Conservation (phyloP, 2,113 vertebrate genomes). For the Tapirus terrestris region DNA sequence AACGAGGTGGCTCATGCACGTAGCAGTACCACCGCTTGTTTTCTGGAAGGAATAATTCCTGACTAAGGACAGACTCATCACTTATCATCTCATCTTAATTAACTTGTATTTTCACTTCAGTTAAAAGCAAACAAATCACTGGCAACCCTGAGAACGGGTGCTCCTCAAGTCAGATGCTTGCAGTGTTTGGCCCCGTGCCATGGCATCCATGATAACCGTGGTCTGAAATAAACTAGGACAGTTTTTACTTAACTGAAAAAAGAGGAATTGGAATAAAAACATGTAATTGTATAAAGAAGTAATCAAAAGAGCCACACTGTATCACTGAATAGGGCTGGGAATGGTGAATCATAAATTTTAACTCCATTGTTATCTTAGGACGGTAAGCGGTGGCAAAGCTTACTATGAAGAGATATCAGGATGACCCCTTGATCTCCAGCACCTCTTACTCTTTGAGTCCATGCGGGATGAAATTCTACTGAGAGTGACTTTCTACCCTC, state of each 20-base stretch:
- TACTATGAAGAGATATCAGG: neutral
- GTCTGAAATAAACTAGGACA: neutral
- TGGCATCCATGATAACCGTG: neutral
- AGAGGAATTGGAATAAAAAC: neutral
- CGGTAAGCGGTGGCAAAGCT: neutral
- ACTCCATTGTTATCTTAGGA: neutral
- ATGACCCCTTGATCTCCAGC: neutral
- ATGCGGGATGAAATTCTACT: neutral
- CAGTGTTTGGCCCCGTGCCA: neutral
- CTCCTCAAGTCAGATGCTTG: neutral
- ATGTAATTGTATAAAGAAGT: neutral
- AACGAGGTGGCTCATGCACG: neutral
- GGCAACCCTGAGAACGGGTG: neutral
- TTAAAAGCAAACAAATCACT: constrained; percentile 59
- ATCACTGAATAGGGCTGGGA: neutral
- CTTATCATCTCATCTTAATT: constrained; percentile 56
- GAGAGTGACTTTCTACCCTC: neutral
- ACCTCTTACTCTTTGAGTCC: neutral
- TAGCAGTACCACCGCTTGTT: constrained; percentile 57
- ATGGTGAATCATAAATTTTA: neutral
- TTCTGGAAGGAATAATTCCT: constrained; percentile 54
- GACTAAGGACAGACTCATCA: constrained; percentile 64
- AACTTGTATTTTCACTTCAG: constrained; percentile 57
- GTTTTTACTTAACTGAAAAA: neutral
- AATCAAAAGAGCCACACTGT: neutral